A percentile compares a stretch with the other conserved stretches of the same genome.
These are phyloP conservation scores for Cheiracanthium punctorium DNA, from an alignment of 2,888 invertebrate genomes.

Conservation along the genomic window DNA sequence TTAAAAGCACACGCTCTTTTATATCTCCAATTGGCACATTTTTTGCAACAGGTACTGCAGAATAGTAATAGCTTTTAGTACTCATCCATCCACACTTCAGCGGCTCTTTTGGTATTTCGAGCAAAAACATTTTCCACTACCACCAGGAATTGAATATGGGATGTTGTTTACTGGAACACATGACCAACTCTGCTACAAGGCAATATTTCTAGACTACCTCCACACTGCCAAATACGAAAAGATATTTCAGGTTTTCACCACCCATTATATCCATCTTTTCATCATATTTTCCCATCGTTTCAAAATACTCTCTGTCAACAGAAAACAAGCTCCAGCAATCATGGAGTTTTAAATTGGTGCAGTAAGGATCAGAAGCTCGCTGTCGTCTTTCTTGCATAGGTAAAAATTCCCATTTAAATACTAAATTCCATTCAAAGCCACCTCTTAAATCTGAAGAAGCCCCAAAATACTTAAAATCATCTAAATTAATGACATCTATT, in stretches of 20 bases:
- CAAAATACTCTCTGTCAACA: conserved; percentile 94
- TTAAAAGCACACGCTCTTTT: conserved; percentile 83
- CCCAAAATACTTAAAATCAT: conserved; percentile 97
- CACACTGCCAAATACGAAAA: conserved; percentile 97
- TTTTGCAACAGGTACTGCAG: conserved; percentile 83
- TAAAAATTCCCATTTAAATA: conserved; percentile 98
- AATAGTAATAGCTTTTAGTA: conserved; percentile 96
- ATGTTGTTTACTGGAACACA: conserved; percentile 89
- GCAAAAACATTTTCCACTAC: conserved; percentile 97
- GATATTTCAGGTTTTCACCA: conserved; percentile 93
- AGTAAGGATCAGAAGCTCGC: conserved; percentile 90
- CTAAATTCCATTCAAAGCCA: conserved; percentile 99
- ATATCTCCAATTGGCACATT: conserved; percentile 80
- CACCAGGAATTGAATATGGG: conserved; percentile 98
- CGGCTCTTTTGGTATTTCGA: conserved; percentile 93
- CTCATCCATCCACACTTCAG: conserved; percentile 99
- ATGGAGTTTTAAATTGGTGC: conserved; percentile 96
- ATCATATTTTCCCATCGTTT: conserved; percentile 96
- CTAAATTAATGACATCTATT: conserved; percentile 99
- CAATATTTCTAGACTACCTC: conserved; percentile 96
- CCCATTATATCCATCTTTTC: conserved; percentile 99
- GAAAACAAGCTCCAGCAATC: conserved; percentile 98
- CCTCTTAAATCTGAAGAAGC: conserved; percentile 97
- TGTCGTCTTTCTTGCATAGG: conserved; percentile 87
- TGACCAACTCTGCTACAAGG: conserved; percentile 95